These are phyloP conservation scores for Echeneis naucrates DNA, from an alignment of 2,797 vertebrate genomes.

Conservation along the genomic window DNA sequence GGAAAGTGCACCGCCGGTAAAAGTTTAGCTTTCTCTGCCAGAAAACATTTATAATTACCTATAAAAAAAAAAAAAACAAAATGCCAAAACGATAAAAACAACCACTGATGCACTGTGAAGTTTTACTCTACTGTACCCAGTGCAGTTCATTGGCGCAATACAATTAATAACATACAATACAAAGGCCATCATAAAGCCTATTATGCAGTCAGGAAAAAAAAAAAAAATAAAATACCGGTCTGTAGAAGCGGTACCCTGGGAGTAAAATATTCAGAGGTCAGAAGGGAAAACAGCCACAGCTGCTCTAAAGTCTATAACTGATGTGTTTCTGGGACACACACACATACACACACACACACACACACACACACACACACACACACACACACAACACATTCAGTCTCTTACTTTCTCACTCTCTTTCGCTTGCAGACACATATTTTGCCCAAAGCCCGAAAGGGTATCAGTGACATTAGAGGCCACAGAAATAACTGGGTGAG, in stretches of 20 bases:
- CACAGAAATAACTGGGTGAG: constrained; percentile 19
- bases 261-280: constrained; percentile 70
- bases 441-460: constrained; percentile 7
- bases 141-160: constrained; percentile 10
- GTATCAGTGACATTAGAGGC: constrained; percentile 14
- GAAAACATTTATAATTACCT: constrained; percentile 27
- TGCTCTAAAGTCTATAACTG: constrained; percentile 66
- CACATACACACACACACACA: neutral
- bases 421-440: neutral
- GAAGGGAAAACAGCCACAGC: constrained; percentile 75
- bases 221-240: constrained; percentile 35
- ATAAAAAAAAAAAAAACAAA: constrained; percentile 19
- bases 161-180: neutral
- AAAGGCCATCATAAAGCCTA: constrained; percentile 7
- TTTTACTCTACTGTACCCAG: constrained; percentile 3
- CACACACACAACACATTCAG: neutral
- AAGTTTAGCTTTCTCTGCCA: constrained; percentile 39
- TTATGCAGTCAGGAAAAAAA: constrained; percentile 30
- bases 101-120: constrained; percentile 21
- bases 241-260: constrained; percentile 36
- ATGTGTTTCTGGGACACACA: constrained; percentile 53
- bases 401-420: constrained; percentile 3
- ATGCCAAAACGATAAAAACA: too few relatives aligned
- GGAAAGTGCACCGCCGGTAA: constrained; percentile 45
- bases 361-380: neutral